A percentile compares a stretch with the other conserved stretches of the same genome.
These are phyloP conservation scores for Empis stercorea DNA, from an alignment of 2,888 invertebrate species.

Conservation along the genomic window DNA sequence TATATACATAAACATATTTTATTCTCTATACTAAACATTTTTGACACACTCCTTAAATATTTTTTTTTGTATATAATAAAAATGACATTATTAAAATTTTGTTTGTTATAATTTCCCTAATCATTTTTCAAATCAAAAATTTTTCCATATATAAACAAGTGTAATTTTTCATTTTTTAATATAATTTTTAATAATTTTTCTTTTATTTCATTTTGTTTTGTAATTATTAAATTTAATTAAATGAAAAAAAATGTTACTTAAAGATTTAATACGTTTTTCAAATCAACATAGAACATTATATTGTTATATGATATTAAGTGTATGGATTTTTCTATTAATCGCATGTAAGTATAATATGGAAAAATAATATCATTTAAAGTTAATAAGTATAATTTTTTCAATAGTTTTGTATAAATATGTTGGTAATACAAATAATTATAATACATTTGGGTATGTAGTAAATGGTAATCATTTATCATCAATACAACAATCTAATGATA, in stretches of 20 bases:
- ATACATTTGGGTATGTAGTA: conserved; percentile 21
- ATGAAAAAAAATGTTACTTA: conserved; percentile 30
- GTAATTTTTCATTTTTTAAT: no score
- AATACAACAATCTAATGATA: conserved; percentile 42
- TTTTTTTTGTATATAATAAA: no score
- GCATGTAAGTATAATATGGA: conserved; percentile 45
- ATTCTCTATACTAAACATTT: no score
- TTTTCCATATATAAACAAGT: no score
- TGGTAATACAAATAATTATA: conserved; percentile 38
- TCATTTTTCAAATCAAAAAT: no score
- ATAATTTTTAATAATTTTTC: no score
- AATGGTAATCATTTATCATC: conserved; percentile 13
- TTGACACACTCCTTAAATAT: no score
- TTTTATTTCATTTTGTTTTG: no score
- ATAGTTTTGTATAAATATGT: conserved; percentile 69
- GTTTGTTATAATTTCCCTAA: no score
- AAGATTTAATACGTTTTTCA: conserved; percentile 45
- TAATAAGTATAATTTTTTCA: no score
- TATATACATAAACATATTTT: no score
- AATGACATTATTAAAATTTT: no score
- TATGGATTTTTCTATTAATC: conserved; percentile 69
- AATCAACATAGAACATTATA: conserved; percentile 66
- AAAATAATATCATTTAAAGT: background rate
- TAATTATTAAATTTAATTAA: background rate
- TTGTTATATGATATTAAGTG: conserved; percentile 65